Conservation (phyloP, 2,113 vertebrate genomes). For the Silurus glanis region DNA sequence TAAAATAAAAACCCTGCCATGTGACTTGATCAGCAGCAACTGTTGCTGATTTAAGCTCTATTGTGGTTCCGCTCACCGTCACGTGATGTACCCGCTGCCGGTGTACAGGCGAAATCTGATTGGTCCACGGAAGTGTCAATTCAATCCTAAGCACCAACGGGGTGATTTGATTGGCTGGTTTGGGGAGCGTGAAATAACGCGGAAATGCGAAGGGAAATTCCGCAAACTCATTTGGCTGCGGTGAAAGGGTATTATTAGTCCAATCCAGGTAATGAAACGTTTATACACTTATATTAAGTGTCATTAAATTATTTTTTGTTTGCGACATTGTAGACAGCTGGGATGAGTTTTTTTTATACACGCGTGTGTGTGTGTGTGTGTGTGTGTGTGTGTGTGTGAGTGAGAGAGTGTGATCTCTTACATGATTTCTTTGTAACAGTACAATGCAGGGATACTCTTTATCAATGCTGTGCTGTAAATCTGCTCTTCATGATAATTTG, state of each 20-base stretch:
- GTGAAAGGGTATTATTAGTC: too few relatives aligned
- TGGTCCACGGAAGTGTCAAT: neutral
- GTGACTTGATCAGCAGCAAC: neutral
- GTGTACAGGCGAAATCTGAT: neutral
- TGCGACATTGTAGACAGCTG: neutral
- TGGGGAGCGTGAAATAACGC: neutral
- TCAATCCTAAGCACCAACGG: neutral
- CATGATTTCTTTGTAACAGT: neutral
- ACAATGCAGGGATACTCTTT: neutral
- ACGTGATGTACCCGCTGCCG: neutral
- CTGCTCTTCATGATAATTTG: neutral
- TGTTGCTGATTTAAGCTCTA: neutral
- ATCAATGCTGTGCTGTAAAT: neutral
- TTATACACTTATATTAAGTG: neutral
- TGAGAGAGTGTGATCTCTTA: neutral
- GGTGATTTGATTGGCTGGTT: constrained; percentile 23
- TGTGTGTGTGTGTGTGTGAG: too few relatives aligned
- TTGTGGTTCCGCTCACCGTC: neutral
- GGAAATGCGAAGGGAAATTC: constrained; percentile 2
- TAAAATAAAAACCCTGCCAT: too few relatives aligned
- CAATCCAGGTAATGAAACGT: neutral
- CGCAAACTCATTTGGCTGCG: neutral
- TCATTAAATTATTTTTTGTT: neutral
- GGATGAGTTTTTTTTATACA: too few relatives aligned
- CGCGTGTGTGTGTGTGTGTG: too few relatives aligned